A percentile compares a stretch with the other conserved stretches of the same genome.
Conservation (phyloP, 2,113 vertebrate species). For the Vanacampus margaritifer region DNA sequence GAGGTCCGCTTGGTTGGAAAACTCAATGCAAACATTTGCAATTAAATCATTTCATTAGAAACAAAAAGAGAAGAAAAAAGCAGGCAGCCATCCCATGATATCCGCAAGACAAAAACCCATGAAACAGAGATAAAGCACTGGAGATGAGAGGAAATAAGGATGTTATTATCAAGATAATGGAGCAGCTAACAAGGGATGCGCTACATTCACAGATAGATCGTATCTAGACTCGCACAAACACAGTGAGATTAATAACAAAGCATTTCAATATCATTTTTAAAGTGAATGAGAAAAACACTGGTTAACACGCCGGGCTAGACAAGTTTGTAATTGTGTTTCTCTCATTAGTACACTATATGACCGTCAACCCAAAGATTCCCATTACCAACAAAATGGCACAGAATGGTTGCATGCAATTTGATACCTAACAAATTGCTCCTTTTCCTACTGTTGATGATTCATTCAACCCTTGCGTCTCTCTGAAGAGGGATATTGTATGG, state of each 20-base stretch:
- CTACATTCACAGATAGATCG: conserved; percentile 51
- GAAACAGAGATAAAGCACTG: conserved; percentile 57
- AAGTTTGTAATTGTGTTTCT: background rate
- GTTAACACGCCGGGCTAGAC: background rate
- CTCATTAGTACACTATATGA: background rate
- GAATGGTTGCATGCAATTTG: background rate
- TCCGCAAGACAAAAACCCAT: conserved; percentile 36
- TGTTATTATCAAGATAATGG: conserved; percentile 67
- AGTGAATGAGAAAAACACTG: background rate
- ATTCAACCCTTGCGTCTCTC: background rate
- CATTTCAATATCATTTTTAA: background rate
- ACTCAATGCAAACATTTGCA: conserved; percentile 7
- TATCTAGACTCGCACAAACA: conserved; percentile 15
- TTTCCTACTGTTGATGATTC: background rate
- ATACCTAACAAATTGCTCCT: background rate
- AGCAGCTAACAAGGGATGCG: conserved; percentile 62
- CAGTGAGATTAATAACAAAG: background rate
- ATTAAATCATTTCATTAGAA: conserved; percentile 48
- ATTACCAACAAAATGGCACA: background rate
- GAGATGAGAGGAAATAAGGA: conserved; percentile 60
- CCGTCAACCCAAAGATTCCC: background rate
- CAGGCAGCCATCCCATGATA: conserved; percentile 53
- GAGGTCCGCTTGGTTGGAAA: conserved; percentile 4
- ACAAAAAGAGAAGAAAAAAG: conserved; percentile 18
- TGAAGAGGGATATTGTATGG: conserved; percentile 11